Conservation (phyloP, 2,888 invertebrate species). For the Parelbella ahira region DNA sequence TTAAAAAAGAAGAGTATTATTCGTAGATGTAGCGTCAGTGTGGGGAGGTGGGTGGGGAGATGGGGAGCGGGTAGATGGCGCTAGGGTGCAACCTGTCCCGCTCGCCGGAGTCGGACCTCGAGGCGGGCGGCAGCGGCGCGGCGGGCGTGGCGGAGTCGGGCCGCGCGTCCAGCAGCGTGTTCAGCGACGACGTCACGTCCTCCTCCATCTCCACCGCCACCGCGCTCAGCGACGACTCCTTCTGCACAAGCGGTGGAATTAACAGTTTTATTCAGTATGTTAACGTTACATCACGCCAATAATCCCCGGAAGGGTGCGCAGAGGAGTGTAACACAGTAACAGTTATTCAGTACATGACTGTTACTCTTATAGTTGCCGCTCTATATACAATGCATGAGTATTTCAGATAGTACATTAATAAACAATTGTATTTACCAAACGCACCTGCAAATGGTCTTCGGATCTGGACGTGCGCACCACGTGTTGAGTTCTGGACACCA, state of each 20-base stretch:
- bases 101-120: constrained; percentile 58
- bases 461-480: constrained; percentile 94
- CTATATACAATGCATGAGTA: too few relatives aligned
- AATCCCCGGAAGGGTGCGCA: too few relatives aligned
- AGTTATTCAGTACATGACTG: too few relatives aligned
- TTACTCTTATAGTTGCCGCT: too few relatives aligned
- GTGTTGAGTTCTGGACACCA: constrained; percentile 78
- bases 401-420: too few relatives aligned
- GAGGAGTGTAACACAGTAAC: too few relatives aligned
- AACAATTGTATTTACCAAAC: constrained; percentile 23
- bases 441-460: constrained; percentile 92
- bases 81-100: constrained; percentile 52
- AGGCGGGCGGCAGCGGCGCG: constrained; percentile 46
- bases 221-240: constrained; percentile 88
- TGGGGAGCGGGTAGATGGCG: constrained; percentile 2
- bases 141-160: constrained; percentile 76
- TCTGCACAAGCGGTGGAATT: too few relatives aligned
- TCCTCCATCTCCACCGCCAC: constrained; percentile 96
- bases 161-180: constrained; percentile 91
- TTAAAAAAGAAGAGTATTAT: too few relatives aligned
- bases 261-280: too few relatives aligned
- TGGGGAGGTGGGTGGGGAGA: too few relatives aligned
- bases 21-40: too few relatives aligned
- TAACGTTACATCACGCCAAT: too few relatives aligned
- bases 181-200: constrained; percentile 95